Base-by-base conservation (phyloP, 2,888 invertebrate genomes). In the Hyles lineata region DNA sequence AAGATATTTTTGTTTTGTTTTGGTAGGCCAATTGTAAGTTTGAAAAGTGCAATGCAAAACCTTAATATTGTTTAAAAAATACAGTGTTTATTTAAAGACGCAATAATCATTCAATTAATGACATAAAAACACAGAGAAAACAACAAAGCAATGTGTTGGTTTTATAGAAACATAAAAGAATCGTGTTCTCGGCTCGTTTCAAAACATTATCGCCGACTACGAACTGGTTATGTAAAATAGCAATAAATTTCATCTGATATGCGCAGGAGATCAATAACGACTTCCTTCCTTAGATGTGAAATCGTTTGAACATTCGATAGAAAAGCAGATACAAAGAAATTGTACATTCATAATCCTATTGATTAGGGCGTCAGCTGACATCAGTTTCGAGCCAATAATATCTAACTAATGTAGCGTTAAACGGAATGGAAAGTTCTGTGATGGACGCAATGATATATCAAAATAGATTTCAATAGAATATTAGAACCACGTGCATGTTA, bases 391-490 rank as follows among this genome's bases (percentile, higher is more conserved):
- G 43, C 23, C 55, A 55, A 23, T 60, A 50, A 67, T 67, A 50
- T 1, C 6, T 21, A 67, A 50, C 67, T 23, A 67, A 67, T 67
- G 67, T 67, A 50, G 23, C 63, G 43, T 63, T 23, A 23, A 67
- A 67, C 50, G 63, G 43, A 67, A 67, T 67, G 23, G 67, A 67
- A 67, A 67, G 67, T 50, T 43, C 7, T 23, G 21, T 67, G 23
- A 50, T 67, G 23, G 67, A 23, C 21, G 21, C 43, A 50, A 67
- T 50, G 67, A 67, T 67, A 50, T 50, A 23, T 50, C 43, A 67
- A 67, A 50, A 67, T 67, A 23, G 25, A 67, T 43, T 43, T 63
- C 32, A 67, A 23, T 67, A 17, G 43, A 15, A 67, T 67, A 43
- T 23, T 2, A 63, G 4, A 2, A 35, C 21, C 21, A 63, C 9